Conservation (phyloP, 2,888 invertebrate genomes). For the Eristalis pertinax region DNA sequence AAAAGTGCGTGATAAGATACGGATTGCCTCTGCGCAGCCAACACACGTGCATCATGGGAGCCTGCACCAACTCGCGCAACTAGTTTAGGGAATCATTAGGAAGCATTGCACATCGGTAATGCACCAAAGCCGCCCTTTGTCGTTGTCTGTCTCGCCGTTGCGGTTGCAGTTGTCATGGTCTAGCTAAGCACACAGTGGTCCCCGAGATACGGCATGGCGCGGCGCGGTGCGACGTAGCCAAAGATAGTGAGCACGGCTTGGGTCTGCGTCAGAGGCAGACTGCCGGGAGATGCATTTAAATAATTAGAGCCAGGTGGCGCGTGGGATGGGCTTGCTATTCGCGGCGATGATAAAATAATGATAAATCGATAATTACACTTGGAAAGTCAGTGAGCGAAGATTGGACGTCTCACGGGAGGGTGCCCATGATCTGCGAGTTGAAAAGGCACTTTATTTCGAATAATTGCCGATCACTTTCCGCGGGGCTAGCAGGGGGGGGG, state of each 20-base stretch:
- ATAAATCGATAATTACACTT: conserved; percentile 71
- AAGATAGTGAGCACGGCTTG: conserved; percentile 33
- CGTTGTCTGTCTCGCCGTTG: not conserved
- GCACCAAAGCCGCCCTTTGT: conserved; percentile 60
- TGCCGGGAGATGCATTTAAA: conserved; percentile 58
- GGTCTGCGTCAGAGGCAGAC: not conserved
- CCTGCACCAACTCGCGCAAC: conserved; percentile 13
- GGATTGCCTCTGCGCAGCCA: not conserved
- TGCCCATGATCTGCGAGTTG: conserved; percentile 5
- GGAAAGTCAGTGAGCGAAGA: conserved; percentile 39
- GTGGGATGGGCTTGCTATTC: conserved; percentile 48
- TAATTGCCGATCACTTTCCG: conserved; percentile 62
- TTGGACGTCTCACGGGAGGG: conserved; percentile 22
- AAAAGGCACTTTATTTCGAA: conserved; percentile 44
- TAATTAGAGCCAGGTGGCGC: conserved; percentile 71
- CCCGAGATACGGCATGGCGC: conserved; percentile 26
- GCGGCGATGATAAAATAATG: conserved; percentile 59
- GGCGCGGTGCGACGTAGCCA: not conserved
- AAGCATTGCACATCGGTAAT: conserved; percentile 56
- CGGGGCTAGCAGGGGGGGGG: conserved; percentile 3
- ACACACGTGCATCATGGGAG: conserved; percentile 25
- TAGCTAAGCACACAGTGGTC: conserved; percentile 31
- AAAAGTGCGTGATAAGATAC: conserved; percentile 71
- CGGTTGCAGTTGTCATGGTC: conserved; percentile 4
- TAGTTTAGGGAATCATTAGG: conserved; percentile 34